Percentiles rank a stretch among this genome's conserved stretches.
These are phyloP conservation scores for Spermophilus dauricus DNA, from an alignment of 2,113 vertebrate species.

Conservation along the genomic window DNA sequence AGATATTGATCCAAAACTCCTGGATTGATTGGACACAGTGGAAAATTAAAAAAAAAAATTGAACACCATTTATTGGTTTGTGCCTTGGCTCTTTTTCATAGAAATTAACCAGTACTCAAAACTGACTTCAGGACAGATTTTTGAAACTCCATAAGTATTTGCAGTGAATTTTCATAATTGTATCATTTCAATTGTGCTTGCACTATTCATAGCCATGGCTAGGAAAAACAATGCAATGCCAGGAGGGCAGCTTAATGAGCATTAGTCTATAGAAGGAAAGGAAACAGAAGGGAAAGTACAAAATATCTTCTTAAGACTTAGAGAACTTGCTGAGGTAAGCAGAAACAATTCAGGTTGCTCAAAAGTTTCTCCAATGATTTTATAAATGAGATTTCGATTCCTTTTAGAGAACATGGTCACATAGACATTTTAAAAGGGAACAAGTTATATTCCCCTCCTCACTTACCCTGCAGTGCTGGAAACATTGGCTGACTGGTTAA, in stretches of 20 bases:
- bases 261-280: background rate
- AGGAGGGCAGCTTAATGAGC: background rate
- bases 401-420: background rate
- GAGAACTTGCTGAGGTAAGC: background rate
- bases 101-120: background rate
- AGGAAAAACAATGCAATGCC: background rate
- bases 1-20: background rate
- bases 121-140: background rate
- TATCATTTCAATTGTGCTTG: background rate
- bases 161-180: background rate
- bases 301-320: background rate
- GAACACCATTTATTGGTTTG: background rate
- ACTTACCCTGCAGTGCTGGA: background rate
- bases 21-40: background rate
- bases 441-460: background rate
- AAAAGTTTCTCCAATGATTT: background rate
- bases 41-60: background rate
- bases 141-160: background rate
- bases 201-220: background rate
- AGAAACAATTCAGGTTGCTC: background rate
- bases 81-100: background rate
- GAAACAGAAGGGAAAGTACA: background rate
- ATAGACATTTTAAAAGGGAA: background rate
- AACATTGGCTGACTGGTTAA: background rate
- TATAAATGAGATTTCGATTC: background rate